Conservation (phyloP, 2,888 invertebrate genomes). For the Spodoptera picta region DNA sequence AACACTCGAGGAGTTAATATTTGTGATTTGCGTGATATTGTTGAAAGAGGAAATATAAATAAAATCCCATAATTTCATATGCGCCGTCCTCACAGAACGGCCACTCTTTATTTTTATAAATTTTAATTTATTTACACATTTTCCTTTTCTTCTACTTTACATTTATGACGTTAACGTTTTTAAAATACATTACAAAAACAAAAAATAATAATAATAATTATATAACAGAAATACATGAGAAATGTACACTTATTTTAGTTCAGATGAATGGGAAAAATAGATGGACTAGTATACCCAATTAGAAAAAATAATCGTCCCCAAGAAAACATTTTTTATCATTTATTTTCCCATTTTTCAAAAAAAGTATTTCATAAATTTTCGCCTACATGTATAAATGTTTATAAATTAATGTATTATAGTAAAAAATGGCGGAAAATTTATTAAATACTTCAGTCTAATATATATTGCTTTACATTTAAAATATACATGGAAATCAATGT, state of each 20-base stretch:
- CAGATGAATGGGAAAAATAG: constrained; percentile 77
- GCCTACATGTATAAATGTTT: constrained; percentile 73
- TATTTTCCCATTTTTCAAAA: constrained; percentile 59
- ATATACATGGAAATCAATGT: constrained; percentile 78
- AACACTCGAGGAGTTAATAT: too few relatives aligned
- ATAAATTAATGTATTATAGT: constrained; percentile 74
- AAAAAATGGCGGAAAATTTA: constrained; percentile 79
- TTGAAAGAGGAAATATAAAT: constrained; percentile 16
- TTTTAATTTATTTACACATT: constrained; percentile 89
- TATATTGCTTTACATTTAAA: constrained; percentile 86
- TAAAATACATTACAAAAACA: constrained; percentile 88
- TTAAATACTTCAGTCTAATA: constrained; percentile 85
- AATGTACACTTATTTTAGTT: constrained; percentile 79
- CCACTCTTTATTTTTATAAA: constrained; percentile 88
- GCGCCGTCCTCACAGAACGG: constrained; percentile 83
- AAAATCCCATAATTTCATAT: constrained; percentile 63
- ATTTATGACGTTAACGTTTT: constrained; percentile 87
- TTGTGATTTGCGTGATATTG: too few relatives aligned
- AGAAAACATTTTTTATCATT: constrained; percentile 62
- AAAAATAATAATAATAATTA: constrained; percentile 70
- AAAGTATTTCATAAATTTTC: constrained; percentile 84
- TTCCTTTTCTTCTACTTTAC: constrained; percentile 85
- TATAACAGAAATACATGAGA: constrained; percentile 83
- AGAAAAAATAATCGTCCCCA: constrained; percentile 82
- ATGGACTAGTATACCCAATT: constrained; percentile 87